Evolutionary conservation across 2,797 vertebrate species (phyloP), one percentile per base, ranked within the genome.

Genomic region (Lacerta agilis): DNA sequence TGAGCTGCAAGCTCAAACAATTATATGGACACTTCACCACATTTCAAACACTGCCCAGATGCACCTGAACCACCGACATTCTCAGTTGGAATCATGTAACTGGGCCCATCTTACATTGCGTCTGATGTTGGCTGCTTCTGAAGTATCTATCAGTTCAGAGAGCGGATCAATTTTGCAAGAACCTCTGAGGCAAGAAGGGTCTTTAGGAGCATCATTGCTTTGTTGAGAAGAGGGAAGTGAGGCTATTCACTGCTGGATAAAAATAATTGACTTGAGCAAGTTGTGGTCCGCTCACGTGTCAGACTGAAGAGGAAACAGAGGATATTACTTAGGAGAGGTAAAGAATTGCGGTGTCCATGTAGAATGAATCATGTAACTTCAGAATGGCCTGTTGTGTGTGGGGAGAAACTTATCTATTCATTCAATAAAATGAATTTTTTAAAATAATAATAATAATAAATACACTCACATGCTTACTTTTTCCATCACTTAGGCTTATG

Each of bases 221-320:
- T 89, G 5, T 90, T 3, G 77, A 92, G 89, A 95, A 96, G 85
- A 69, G 67, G 93, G 95, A 96, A 96, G 95, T 94, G 90, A 91
- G 91, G 94, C 87, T 91, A 86, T 94, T 92, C 79, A 66, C 76
- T 91, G 87, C 85, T 86, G 72, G 92, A 89, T 92, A 96, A 95
- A 96, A 95, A 96, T 96, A 95, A 94, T 90, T 29, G 3, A 82
- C 92, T 96, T 96, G 92, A 94, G 95, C 94, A 96, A 96, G 96
- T 75, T 96, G 94, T 92, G 91, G 95, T 94, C 94, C 95, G 89
- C 79, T 91, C 94, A 94, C 92, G 76, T 95, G 95, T 90, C 45
- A 91, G 89, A 90, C 94, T 92, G 90, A 92, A 92, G 93, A 94
- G 93, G 94, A 95, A 96, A 95, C 38, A 90, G 90, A 88, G 79